Evolutionary conservation across 2,797 vertebrate genomes (phyloP).

Genomic region (Tamandua tetradactyla): DNA sequence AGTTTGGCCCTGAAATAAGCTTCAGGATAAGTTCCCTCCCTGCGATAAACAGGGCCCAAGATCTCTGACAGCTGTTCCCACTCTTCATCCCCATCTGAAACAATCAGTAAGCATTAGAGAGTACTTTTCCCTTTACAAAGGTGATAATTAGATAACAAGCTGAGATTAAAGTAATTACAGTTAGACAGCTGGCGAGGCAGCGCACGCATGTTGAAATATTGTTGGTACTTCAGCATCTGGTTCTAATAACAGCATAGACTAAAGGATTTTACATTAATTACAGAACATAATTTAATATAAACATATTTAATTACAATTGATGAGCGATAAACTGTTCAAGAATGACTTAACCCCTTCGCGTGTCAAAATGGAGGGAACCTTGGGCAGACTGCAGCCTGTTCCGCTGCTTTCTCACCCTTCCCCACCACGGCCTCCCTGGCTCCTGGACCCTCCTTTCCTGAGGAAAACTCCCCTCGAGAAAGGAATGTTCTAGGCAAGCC

Average conservation of each 20-base stretch:
- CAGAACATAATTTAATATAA: conserved; percentile 91
- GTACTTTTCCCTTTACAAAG: conserved; percentile 92
- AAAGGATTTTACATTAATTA: conserved; percentile 91
- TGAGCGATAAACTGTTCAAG: conserved; percentile 89
- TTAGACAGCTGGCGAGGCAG: conserved; percentile 90
- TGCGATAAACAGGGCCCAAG: conserved; percentile 85
- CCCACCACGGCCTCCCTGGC: not conserved
- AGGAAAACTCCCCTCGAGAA: conserved; percentile 50
- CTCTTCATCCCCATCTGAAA: conserved; percentile 91
- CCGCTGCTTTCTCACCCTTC: not conserved
- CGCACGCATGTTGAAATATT: conserved; percentile 89
- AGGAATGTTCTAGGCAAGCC: conserved; percentile 8
- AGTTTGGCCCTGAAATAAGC: conserved; percentile 72
- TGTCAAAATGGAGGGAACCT: conserved; percentile 83
- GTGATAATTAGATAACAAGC: conserved; percentile 95
- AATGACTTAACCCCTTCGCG: conserved; percentile 87
- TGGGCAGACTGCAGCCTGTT: not conserved
- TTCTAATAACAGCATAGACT: conserved; percentile 88
- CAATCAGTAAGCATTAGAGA: conserved; percentile 91
- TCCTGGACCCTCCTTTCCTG: not conserved
- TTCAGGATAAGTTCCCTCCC: conserved; percentile 83
- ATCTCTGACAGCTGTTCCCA: conserved; percentile 90
- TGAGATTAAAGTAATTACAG: conserved; percentile 93
- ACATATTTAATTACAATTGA: conserved; percentile 92
- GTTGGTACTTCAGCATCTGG: conserved; percentile 91